Evolutionary conservation across 2,888 invertebrate genomes (phyloP).

Genomic region (Ypsolopha sequella): DNA sequence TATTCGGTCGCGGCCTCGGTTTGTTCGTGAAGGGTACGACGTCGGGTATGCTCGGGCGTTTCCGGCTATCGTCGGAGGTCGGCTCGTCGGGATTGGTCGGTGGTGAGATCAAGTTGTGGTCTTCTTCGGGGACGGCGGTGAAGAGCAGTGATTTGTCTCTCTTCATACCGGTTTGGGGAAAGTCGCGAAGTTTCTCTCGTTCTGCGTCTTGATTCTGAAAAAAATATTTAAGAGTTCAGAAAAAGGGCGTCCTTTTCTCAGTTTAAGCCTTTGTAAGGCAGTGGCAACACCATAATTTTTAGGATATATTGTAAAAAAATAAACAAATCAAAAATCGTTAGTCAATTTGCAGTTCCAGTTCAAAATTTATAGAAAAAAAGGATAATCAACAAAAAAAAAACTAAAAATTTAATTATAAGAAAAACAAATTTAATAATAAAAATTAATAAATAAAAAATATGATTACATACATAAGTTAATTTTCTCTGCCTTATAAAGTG

Average conservation of each 20-base stretch:
- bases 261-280: no score
- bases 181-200: conserved; percentile 58
- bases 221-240: not conserved
- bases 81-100: conserved; percentile 22
- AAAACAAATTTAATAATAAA: no score
- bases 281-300: no score
- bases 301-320: no score
- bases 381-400: no score
- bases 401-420: no score
- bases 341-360: no score
- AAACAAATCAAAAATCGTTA: no score
- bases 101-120: conserved; percentile 63
- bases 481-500: no score
- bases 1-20: conserved; percentile 63
- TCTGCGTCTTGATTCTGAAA: conserved; percentile 57
- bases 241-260: not conserved
- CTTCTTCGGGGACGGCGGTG: conserved; percentile 87
- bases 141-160: conserved; percentile 84
- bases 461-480: no score
- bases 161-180: conserved; percentile 73
- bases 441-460: no score
- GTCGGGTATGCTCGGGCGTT: conserved; percentile 52
- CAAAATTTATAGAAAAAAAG: no score
- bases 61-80: conserved; percentile 23
- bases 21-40: conserved; percentile 65